Evolutionary conservation across 2,888 invertebrate genomes (phyloP), one percentile per base, ranked within the genome.

Genomic region (Thyatira batis): DNA sequence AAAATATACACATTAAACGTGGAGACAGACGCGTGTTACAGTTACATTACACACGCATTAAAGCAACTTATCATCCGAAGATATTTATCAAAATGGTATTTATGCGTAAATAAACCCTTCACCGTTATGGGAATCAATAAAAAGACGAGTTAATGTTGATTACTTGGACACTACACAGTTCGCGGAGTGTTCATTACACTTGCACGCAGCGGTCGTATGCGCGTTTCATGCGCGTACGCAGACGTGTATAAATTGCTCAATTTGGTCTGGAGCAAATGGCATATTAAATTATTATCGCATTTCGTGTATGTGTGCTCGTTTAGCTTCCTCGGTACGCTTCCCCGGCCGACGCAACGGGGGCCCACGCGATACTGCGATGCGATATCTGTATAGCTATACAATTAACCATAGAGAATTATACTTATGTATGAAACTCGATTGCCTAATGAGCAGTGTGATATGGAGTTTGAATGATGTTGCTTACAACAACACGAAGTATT

Each of bases 211-310:
- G 50, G 25, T n/a, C 13, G n/a, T 2, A 10, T 39, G 58, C 54
- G 52, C 54, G 57, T 65, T 63, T 65, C 64, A 73, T 73, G 77
- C 76, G 72, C 73, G 69, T 63, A 64, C 66, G 68, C 74, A 65
- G 80, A 80, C 80, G 70, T 80, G 74, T 75, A 86, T 87, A 90
- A 88, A 90, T 89, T 89, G 87, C 87, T 90, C 88, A 90, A 91
- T 90, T 88, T 83, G 69, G 80, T 79, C 68, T 63, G 64, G 67
- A 80, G 80, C 83, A 82, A 87, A 86, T 80, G 81, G 82, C 81
- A 80, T 82, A 85, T 87, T 84, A 85, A 89, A 87, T 89, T 84
- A 89, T 84, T 82, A 84, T 77, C 66, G 75, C 74, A 68, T 79
- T 77, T 73, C 70, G 66, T 76, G 76, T 82, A 76, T 75, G 65